Percentiles rank a stretch among this genome's conserved stretches.
phyloP scores from a whole-genome alignment of 2,888 invertebrate genomes.

The Limnephilus rhombicus region DNA sequence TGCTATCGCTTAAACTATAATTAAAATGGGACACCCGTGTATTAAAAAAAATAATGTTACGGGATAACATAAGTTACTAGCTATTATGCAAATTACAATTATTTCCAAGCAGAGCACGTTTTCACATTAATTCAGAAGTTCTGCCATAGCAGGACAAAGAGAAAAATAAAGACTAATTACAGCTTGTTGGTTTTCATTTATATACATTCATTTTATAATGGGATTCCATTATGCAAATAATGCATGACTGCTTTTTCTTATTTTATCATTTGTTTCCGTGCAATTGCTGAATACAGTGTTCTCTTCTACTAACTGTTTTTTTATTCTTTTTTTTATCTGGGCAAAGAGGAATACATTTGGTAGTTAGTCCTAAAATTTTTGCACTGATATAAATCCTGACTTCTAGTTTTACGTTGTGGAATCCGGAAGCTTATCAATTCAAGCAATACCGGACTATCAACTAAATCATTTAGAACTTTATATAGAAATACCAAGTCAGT shows the following conservation, averaged over 20 bases:
- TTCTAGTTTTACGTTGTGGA: no score
- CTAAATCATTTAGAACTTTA: no score
- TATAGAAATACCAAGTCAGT: no score
- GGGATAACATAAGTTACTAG: background rate
- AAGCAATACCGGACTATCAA: no score
- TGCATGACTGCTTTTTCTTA: background rate
- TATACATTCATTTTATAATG: background rate
- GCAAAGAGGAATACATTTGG: no score
- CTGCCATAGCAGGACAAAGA: background rate
- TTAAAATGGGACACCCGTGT: background rate
- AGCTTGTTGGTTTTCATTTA: background rate
- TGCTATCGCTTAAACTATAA: background rate
- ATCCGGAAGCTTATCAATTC: no score
- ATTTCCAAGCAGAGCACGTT: background rate
- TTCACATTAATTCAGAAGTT: background rate
- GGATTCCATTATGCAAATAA: background rate
- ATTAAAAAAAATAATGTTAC: background rate
- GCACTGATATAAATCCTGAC: no score
- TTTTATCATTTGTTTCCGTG: background rate
- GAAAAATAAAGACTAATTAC: background rate
- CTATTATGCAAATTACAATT: background rate
- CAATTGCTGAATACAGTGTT: background rate
- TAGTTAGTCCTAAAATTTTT: no score
- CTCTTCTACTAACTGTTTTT: background rate
- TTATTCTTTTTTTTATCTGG: no score